These are phyloP conservation scores for Drosophila truncata DNA, from an alignment of 1,140 invertebrate species.

Conservation along the genomic window DNA sequence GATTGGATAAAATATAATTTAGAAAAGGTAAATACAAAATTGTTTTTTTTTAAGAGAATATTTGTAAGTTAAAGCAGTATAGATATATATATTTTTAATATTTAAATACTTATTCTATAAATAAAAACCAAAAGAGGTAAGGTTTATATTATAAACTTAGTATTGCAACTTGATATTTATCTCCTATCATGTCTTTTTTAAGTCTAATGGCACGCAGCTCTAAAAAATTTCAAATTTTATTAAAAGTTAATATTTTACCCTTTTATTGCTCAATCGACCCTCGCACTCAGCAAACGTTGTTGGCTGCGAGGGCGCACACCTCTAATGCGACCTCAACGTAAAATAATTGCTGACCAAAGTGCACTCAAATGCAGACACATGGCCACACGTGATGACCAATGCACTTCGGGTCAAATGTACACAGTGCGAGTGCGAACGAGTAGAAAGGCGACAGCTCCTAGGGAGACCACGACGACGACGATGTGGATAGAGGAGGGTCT, in stretches of 20 bases:
- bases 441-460: slow-evolving; percentile 18
- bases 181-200: fast-evolving
- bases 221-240: no score
- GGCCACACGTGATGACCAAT: slow-evolving; percentile 82
- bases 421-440: slow-evolving; percentile 50
- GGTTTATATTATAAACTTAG: neutral
- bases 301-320: slow-evolving; percentile 63
- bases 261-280: slow-evolving; percentile 7
- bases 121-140: neutral
- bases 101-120: neutral
- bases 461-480: neutral
- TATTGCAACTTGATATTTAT: neutral
- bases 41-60: neutral
- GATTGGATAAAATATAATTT: neutral
- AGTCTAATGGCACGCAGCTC: no score
- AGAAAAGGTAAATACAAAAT: neutral
- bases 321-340: slow-evolving; percentile 84
- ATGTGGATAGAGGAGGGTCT: neutral
- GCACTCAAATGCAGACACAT: slow-evolving; percentile 84
- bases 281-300: slow-evolving; percentile 56
- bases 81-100: no score
- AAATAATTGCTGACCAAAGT: slow-evolving; percentile 84
- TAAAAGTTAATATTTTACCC: neutral
- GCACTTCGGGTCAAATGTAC: slow-evolving; percentile 81
- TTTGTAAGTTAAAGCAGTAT: no score